Base-by-base conservation (phyloP, 2,797 vertebrate genomes). In the Catharus ustulatus region DNA sequence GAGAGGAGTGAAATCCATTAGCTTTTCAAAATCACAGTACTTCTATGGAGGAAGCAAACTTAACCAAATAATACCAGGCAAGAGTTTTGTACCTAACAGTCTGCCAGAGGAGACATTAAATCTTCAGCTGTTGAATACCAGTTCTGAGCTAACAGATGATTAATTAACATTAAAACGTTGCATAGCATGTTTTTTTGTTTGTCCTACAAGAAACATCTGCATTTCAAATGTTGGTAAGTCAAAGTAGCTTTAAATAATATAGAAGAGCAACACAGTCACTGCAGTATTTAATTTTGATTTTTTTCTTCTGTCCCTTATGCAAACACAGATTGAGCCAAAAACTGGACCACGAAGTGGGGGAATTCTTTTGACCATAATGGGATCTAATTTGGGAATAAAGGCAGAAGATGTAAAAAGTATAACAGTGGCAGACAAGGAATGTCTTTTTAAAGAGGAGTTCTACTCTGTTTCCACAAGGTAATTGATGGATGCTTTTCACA, bases 391-490 rank as follows among this genome's bases (percentile, higher is more conserved):
- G 98, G 99, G 99, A 30, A 98, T 99, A 87, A 98, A 92, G 95
- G 97, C 98, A 40, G 97, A 98, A 10, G 99, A 99, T 93, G 97
- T 99, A 42, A 97, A 96, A 97, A 97, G 69, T 71, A 97, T 99
- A 97, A 98, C 87, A 0, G 99, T 99, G 97, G 99, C 98, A 3
- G 98, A 97, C 12, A 96, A 97, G 43, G 90, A 97, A 52, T 99
- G 99, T 66, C 49, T 42, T 87, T 99, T 99, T 91, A 97, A 98
- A 93, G 91, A 96, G 21, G 98, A 98, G 32, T 98, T 97, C 82
- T 99, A 99, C 95, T 98, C 98, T 0, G 99, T 99, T 93, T 99
- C 99, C 48, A 99, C 98, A 42, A 99, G 98, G 99, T 99, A 98
- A 97, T 87, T 95, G 52, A 76, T 81, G 36, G 42, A 34, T 94